A percentile compares a stretch with the other conserved stretches of the same genome.
Evolutionary conservation across 2,797 vertebrate genomes (phyloP).

Genomic region (Ispidina lecontei): DNA sequence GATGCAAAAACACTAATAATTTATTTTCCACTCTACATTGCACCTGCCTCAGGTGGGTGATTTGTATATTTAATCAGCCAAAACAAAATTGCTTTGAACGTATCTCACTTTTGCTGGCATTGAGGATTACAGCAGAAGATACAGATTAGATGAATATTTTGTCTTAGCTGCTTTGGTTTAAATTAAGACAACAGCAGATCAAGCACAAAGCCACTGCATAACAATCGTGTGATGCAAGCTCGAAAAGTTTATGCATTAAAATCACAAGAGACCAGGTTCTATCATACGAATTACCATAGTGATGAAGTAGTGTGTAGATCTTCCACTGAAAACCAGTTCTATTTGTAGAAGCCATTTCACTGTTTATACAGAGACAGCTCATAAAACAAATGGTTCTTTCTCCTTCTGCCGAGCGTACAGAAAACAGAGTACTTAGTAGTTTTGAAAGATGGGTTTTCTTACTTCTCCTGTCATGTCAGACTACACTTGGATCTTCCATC

Average conservation of each 20-base stretch:
- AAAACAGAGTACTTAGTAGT: background rate
- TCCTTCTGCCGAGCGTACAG: background rate
- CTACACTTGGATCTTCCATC: background rate
- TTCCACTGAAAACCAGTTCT: background rate
- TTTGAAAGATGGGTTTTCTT: background rate
- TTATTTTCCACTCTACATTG: conserved; percentile 29
- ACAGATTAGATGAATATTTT: conserved; percentile 26
- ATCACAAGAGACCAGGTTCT: background rate
- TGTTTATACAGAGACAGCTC: background rate
- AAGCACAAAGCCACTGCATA: conserved; percentile 22
- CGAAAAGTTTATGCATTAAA: background rate
- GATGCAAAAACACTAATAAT: conserved; percentile 13
- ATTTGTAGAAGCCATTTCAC: background rate
- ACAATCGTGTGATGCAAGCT: background rate
- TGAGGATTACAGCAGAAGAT: background rate
- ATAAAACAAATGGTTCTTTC: background rate
- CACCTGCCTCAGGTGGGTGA: background rate
- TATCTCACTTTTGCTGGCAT: background rate
- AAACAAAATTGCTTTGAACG: conserved; percentile 54
- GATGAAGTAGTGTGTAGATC: background rate
- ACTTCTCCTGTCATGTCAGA: background rate
- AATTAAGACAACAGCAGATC: conserved; percentile 26
- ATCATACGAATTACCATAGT: background rate
- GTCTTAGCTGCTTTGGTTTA: background rate
- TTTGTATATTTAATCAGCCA: conserved; percentile 59